phyloP scores from a whole-genome alignment of 2,113 vertebrate species.

The Pomatorhinus ruficollis region DNA sequence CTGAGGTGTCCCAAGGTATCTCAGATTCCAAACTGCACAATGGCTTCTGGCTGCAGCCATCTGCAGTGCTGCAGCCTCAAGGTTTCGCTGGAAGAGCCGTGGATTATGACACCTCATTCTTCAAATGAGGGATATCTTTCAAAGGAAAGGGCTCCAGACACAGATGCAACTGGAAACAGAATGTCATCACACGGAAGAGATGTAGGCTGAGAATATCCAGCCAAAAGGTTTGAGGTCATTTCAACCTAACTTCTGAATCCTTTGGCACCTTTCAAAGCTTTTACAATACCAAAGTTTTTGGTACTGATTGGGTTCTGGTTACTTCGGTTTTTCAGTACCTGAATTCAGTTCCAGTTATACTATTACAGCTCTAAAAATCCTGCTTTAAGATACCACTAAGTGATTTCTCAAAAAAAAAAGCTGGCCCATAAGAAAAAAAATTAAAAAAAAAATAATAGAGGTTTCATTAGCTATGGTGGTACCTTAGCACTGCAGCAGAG shows the following conservation, averaged over 20 bases:
- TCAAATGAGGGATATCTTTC: background rate
- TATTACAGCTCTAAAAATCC: background rate
- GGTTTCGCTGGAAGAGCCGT: background rate
- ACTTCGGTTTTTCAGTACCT: background rate
- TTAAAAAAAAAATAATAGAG: fast-evolving
- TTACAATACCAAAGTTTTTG: background rate
- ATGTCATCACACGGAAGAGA: background rate
- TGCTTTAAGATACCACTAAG: background rate
- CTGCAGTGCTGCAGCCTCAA: background rate
- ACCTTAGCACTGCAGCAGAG: background rate
- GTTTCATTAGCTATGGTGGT: background rate
- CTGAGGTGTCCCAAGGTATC: background rate
- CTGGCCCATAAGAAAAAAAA: background rate
- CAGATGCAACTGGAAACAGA: background rate
- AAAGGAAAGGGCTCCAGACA: constrained; percentile 32
- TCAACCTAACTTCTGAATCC: background rate
- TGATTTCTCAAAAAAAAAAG: background rate
- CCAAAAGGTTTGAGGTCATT: background rate
- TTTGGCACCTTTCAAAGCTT: background rate
- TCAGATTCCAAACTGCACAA: background rate
- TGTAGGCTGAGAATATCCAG: background rate
- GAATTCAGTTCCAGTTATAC: background rate
- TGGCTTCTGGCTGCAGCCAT: background rate
- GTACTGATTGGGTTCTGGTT: background rate
- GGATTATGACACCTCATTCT: background rate